Percentiles rank a stretch among this genome's conserved stretches.
Conservation (phyloP, 64 coral and sea anemone species). For the Anthopleura sola region DNA sequence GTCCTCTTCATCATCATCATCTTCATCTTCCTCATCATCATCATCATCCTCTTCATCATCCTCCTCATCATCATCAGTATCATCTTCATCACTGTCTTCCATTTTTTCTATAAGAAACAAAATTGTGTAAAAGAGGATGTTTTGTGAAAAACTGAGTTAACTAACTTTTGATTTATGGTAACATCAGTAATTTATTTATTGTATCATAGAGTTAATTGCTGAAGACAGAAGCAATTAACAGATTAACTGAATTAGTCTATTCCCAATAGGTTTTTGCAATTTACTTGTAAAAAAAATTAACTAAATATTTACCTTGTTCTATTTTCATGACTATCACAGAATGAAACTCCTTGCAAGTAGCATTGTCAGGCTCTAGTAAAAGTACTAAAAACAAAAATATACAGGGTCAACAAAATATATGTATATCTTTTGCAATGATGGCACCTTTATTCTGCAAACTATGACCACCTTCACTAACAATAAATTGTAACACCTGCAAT, state of each 20-base stretch:
- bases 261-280: no score
- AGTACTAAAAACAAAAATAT: constrained; percentile 57
- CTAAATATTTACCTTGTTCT: constrained; percentile 59
- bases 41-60: constrained; percentile 22
- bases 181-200: no score
- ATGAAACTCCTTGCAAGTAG: constrained; percentile 82
- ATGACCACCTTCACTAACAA: neutral
- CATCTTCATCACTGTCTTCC: constrained; percentile 22
- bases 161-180: no score
- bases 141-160: no score
- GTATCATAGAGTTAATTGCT: no score
- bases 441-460: neutral
- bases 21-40: neutral
- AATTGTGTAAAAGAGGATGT: neutral
- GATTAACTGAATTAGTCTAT: no score
- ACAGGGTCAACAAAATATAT: neutral
- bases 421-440: no score
- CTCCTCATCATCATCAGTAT: constrained; percentile 47
- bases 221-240: no score
- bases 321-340: constrained; percentile 75
- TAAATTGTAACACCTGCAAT: no score
- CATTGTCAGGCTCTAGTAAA: constrained; percentile 73
- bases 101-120: neutral
- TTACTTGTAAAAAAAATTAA: neutral
- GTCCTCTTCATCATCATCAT: constrained; percentile 7